Conservation (phyloP, 2,797 vertebrate species). For the Pipistrellus pygmaeus region DNA sequence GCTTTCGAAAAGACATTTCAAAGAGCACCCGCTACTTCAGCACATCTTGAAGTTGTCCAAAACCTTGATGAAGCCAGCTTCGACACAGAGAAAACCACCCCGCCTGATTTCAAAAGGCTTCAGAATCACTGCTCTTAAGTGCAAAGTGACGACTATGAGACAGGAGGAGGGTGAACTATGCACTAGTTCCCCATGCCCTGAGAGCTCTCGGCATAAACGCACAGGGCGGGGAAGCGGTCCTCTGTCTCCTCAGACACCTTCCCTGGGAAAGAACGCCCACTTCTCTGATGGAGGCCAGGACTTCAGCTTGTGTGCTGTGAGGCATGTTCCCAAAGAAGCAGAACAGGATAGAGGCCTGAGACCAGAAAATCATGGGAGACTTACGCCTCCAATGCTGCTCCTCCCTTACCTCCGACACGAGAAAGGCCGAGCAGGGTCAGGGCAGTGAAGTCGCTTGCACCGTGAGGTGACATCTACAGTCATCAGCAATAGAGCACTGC, state of each 20-base stretch:
- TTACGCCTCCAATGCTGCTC: background rate
- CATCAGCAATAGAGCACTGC: slow-evolving; percentile 37
- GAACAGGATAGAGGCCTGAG: background rate
- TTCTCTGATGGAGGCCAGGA: background rate
- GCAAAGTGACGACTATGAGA: background rate
- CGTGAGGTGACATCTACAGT: slow-evolving; percentile 49
- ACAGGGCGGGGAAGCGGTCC: slow-evolving; percentile 33
- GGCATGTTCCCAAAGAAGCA: background rate
- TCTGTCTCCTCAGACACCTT: background rate
- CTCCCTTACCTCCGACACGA: slow-evolving; percentile 80
- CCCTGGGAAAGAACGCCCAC: background rate
- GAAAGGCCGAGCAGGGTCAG: slow-evolving; percentile 81
- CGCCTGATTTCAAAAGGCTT: background rate
- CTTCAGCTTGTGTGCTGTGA: background rate
- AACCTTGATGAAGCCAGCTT: background rate
- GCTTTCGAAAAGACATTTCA: slow-evolving; percentile 39
- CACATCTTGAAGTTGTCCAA: slow-evolving; percentile 16
- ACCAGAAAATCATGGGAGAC: background rate
- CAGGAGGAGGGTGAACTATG: background rate
- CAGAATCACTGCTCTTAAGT: background rate
- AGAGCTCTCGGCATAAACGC: slow-evolving; percentile 62
- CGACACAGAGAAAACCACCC: background rate
- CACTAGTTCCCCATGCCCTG: slow-evolving; percentile 19
- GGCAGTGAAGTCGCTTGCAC: slow-evolving; percentile 64
- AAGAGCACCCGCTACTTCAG: background rate